Evolutionary conservation across 2,797 vertebrate species (phyloP), one percentile per base, ranked within the genome.

Genomic region (Gallinago solitaria): DNA sequence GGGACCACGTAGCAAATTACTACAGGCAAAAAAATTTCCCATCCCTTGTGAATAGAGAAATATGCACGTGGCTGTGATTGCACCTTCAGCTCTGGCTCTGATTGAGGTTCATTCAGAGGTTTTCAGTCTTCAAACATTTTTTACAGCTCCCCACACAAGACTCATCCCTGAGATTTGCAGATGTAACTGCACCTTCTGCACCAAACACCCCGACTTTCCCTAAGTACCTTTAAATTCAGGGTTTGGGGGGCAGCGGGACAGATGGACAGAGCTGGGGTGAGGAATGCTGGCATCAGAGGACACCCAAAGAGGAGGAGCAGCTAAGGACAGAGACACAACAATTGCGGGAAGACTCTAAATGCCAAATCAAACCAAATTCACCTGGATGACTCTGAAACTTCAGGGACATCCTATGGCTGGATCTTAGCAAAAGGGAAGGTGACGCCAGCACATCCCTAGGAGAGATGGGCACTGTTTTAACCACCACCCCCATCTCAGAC

Each of bases 41-140:
- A 5, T 30, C 50, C 63, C 48, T 28, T 21, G 12, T 39, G 68
- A 83, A 27, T 1, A 4, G 21, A 10, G 48, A 68, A 83, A 78
- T 1, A 1, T 1, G 3, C 39, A 37, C 0, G 0, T 5, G 57
- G 73, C 64, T 3, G 5, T 0, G 0, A 57, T 54, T 5, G 0
- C 25, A 79, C 65, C 67, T n/a, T 30, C 48, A 68, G 45, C 19
- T 53, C 59, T 59, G 68, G 14, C 68, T 88, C 54, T 25, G 32
- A 32, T 1, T 18, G 33, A 50, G 39, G 19, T 12, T 12, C 39
- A 9, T 63, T 45, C 65, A 33, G 61, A 83, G 28, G 12, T 57
- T 54, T 57, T 61, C 39, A 3, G 37, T 43, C 75, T 68, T 50
- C 41, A 70, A 8, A 0, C 25, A 24, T 28, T 24, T 64, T 77